These are phyloP conservation scores for Drosophila nasuta DNA, from an alignment of 1,140 invertebrate species.

Conservation along the genomic window DNA sequence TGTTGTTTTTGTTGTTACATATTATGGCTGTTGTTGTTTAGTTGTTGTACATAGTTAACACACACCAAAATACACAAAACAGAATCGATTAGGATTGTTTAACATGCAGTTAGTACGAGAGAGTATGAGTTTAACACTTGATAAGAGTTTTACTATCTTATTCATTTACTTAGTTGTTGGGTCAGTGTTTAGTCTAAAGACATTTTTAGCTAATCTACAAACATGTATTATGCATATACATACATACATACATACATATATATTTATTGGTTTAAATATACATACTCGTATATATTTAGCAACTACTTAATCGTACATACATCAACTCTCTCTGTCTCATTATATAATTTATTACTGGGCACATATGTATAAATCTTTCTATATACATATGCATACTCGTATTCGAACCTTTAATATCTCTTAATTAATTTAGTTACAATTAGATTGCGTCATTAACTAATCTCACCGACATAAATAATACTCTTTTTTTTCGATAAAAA, in stretches of 20 bases:
- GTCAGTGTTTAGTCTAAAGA: conserved; percentile 30
- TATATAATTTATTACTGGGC: not conserved
- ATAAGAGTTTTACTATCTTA: conserved; percentile 44
- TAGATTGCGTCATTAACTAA: conserved; percentile 74
- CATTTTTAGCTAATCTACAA: conserved; percentile 44
- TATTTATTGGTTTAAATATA: not conserved
- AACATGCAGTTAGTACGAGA: conserved; percentile 46
- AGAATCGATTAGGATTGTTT: conserved; percentile 53
- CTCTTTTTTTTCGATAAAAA: conserved; percentile 24
- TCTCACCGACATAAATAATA: conserved; percentile 64
- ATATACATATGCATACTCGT: conserved; percentile 32
- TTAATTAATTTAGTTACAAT: conserved; percentile 66
- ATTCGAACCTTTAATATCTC: conserved; percentile 58
- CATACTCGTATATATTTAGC: conserved; percentile 4
- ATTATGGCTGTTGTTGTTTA: conserved; percentile 18
- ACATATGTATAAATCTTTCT: not conserved
- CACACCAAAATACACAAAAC: conserved; percentile 59
- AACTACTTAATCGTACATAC: conserved; percentile 2
- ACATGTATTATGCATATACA: conserved; percentile 45
- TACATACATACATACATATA: not conserved
- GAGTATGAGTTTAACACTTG: conserved; percentile 44
- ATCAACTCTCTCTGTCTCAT: not conserved
- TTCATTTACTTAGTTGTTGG: conserved; percentile 16
- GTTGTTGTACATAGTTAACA: conserved; percentile 60
- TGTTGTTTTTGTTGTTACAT: conserved; percentile 13